Evolutionary conservation across 1,140 invertebrate species (phyloP).

Genomic region (Euborellia annulipes): DNA sequence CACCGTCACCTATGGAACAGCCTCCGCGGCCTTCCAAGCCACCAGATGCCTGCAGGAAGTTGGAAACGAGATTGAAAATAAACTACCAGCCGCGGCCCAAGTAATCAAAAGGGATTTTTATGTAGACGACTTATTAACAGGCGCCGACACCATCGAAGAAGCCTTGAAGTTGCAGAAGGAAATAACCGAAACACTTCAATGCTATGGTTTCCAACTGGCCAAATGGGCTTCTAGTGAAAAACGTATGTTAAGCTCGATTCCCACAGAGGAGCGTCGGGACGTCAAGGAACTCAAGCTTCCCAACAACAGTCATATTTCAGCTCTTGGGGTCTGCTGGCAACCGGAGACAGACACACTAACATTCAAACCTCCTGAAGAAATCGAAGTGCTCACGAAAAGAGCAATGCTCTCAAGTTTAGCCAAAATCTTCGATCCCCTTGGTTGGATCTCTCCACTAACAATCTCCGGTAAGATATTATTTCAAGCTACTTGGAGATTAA

Average conservation of each 20-base stretch:
- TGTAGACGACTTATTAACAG: slow-evolving; percentile 24
- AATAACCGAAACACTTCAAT: slow-evolving; percentile 12
- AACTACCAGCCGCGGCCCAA: slow-evolving; percentile 17
- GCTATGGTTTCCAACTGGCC: slow-evolving; percentile 15
- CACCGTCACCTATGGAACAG: slow-evolving; percentile 5
- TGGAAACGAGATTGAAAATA: slow-evolving; percentile 17
- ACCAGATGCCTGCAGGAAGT: slow-evolving; percentile 17
- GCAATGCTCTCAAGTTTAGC: too few species aligned
- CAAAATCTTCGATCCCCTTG: too few species aligned
- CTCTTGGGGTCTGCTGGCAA: too few species aligned
- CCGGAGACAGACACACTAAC: too few species aligned
- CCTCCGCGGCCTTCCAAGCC: neutral
- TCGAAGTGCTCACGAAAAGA: too few species aligned
- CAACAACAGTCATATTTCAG: too few species aligned
- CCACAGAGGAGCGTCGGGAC: too few species aligned
- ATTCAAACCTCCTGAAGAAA: too few species aligned
- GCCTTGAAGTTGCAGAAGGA: slow-evolving; percentile 15
- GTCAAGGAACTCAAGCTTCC: too few species aligned
- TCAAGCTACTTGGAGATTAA: too few species aligned
- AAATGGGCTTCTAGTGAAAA: slow-evolving; percentile 16
- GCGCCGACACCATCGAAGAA: slow-evolving; percentile 13
- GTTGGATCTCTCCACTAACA: too few species aligned
- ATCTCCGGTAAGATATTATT: too few species aligned
- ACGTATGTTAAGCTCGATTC: neutral
- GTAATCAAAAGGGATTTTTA: slow-evolving; percentile 21